Base-by-base conservation (phyloP, 2,113 vertebrate species). In the Bufo bufo region DNA sequence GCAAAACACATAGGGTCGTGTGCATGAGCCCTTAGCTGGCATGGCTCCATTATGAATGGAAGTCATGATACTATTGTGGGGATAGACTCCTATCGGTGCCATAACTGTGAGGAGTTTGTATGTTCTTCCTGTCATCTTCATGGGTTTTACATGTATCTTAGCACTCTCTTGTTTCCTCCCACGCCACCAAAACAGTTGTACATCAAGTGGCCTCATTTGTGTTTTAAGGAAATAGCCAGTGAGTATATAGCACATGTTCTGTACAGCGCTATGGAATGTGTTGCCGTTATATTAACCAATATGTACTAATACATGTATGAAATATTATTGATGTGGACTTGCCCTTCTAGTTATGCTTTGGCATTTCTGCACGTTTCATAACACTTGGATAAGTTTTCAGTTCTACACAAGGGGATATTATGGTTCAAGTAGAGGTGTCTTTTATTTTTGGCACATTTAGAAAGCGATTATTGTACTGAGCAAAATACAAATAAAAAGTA, bases 381-480 rank as follows among this genome's bases (percentile, higher is more conserved):
- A 71, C n/a, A 71, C 9, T 71, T 71, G 66, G 11, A 71, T 71
- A 33, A 71, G 23, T 43, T 71, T 33, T 11, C 10, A 69, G 4
- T 71, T 13, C 23, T 43, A 65, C 4, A 65, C 19, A 65, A 71
- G 43, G 66, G 13, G 66, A 71, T 71, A 12, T 71, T 71, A 71
- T 43, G 66, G 66, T 71, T 71, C n/a, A 71, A 13, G 66, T 43
- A 71, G 23, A 71, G 66, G 12, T 71, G 23, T 71, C 66, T 71
- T 71, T 71, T 71, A 77, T 77, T 77, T 77, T 52, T 50, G 49
- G 19, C 45, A 77, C 9, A 77, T 77, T 77, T 77, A 52, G 47
- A 47, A 77, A 50, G 49, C 16, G 3, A 20, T 77, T 16, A 45
- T 74, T 74, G 71, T 47, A 16, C 43, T 14, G 43, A 14, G 71